Evolutionary conservation across 2,113 vertebrate species (phyloP).

Genomic region (Serinus canaria): DNA sequence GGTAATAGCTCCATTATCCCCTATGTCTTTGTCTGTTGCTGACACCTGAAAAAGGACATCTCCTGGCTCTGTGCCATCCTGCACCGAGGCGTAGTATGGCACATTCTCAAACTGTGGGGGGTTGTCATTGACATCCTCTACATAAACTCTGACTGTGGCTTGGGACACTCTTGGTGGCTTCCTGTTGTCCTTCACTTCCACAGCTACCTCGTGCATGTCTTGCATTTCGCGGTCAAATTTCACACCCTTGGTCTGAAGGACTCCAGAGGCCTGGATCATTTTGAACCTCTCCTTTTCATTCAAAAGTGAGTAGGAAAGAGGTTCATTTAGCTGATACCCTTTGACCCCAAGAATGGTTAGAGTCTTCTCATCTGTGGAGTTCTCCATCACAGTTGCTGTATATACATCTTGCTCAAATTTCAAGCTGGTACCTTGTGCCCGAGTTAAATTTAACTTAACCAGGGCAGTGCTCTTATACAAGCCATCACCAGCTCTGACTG

Average conservation of each 20-base stretch:
- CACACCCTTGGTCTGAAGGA: conserved; percentile 85
- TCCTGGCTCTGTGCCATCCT: conserved; percentile 87
- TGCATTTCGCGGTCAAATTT: conserved; percentile 86
- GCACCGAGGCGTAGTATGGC: conserved; percentile 85
- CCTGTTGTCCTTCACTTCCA: conserved; percentile 85
- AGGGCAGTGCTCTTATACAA: conserved; percentile 80
- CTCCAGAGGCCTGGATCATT: conserved; percentile 82
- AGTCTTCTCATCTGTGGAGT: conserved; percentile 72
- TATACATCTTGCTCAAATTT: conserved; percentile 79
- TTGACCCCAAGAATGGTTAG: conserved; percentile 78
- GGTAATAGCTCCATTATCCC: conserved; percentile 80
- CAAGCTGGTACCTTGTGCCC: conserved; percentile 71
- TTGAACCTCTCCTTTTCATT: conserved; percentile 83
- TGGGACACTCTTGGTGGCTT: conserved; percentile 82
- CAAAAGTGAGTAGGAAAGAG: conserved; percentile 81
- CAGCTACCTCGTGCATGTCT: conserved; percentile 79
- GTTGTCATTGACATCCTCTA: conserved; percentile 92
- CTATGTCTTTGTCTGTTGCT: conserved; percentile 85
- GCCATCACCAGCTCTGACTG: conserved; percentile 83
- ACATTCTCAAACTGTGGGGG: conserved; percentile 85
- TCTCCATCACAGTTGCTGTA: conserved; percentile 79
- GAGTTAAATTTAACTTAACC: conserved; percentile 80
- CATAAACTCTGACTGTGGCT: conserved; percentile 80
- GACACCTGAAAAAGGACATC: conserved; percentile 92
- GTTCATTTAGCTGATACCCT: conserved; percentile 87